These are phyloP conservation scores for Enteromius paludinosus DNA, from an alignment of 2,797 vertebrate species.

Conservation along the genomic window DNA sequence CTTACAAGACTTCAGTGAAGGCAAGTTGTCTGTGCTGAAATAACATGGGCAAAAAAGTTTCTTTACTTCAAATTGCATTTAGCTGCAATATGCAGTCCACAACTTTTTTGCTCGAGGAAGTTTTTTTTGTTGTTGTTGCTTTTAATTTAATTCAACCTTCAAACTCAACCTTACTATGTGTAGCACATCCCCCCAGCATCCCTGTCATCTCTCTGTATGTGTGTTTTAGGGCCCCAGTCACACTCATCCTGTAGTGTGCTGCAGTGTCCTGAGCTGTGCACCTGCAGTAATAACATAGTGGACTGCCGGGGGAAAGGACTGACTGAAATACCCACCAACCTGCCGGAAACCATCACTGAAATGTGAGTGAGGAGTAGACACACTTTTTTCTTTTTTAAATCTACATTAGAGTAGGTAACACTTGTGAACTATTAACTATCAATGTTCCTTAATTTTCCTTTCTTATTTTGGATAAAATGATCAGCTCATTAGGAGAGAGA, in stretches of 20 bases:
- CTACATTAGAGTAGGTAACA: too few species aligned
- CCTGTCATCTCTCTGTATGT: constrained; percentile 3
- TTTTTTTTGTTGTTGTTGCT: not conserved
- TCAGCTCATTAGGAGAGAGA: too few species aligned
- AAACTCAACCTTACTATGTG: not conserved
- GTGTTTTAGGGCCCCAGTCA: constrained; percentile 86
- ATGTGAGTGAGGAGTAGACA: constrained; percentile 81
- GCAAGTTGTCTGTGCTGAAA: constrained; percentile 79
- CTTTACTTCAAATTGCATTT: constrained; percentile 20
- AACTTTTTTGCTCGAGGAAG: not conserved
- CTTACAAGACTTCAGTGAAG: constrained; percentile 91
- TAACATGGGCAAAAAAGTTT: not conserved
- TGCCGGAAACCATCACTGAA: constrained; percentile 98
- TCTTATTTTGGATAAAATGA: too few species aligned
- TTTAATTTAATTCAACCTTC: not conserved
- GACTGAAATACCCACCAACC: constrained; percentile 94
- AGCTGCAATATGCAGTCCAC: not conserved
- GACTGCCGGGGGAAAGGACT: constrained; percentile 97
- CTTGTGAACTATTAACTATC: too few species aligned
- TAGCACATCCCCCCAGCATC: not conserved
- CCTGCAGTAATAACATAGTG: constrained; percentile 98
- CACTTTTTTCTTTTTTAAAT: too few species aligned
- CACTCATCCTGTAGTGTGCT: constrained; percentile 94
- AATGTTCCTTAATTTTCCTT: too few species aligned
- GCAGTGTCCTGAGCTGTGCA: constrained; percentile 92